Evolutionary conservation across 1,140 invertebrate species (phyloP), one percentile per base, ranked within the genome.

Genomic region (Papilio glaucus): DNA sequence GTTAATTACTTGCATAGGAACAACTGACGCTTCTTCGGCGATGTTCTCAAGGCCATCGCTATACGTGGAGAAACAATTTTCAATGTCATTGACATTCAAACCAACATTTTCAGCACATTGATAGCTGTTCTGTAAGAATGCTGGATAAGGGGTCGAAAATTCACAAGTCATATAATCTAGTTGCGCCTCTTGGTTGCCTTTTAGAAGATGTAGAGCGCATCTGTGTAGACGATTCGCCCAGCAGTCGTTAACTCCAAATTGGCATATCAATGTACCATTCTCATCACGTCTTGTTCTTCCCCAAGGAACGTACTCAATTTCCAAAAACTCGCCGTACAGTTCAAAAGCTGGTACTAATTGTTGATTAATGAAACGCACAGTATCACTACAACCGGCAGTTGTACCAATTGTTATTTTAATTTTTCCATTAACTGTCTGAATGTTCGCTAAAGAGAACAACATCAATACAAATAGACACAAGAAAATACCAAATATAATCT

Each of bases 111-210:
- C 63, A 29, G 81, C 89, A 62, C 90, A 92, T 0, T 13, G 13
- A 24, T 90, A 83, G n/a, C 75, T 80, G n/a, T 81, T 77, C n/a
- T 79, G 75, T 0, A 73, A n/a, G 18, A 79, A 86, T 0, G 82
- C 74, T 21, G 87, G 81, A 8, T 69, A 74, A 0, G 86, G 80
- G 1, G 60, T 45, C 0, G 75, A 71, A 65, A 87, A 92, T 72
- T 93, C 92, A 74, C 92, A 93, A 33, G 62, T 45, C 82, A 93
- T 91, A 71, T 91, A 93, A 15, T 80, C 62, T 7, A 92, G 45
- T 57, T 86, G 84, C 13, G 79, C 81, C 0, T 81, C 82, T 65
- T 86, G 83, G 29, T 92, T 77, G 0, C 60, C 73, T 12, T 77
- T 76, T 21, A 92, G 77, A 70, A 82, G 68, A 33, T 90, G 68